Evolutionary conservation across 2,797 vertebrate genomes (phyloP).

Genomic region (Gallinago solitaria): DNA sequence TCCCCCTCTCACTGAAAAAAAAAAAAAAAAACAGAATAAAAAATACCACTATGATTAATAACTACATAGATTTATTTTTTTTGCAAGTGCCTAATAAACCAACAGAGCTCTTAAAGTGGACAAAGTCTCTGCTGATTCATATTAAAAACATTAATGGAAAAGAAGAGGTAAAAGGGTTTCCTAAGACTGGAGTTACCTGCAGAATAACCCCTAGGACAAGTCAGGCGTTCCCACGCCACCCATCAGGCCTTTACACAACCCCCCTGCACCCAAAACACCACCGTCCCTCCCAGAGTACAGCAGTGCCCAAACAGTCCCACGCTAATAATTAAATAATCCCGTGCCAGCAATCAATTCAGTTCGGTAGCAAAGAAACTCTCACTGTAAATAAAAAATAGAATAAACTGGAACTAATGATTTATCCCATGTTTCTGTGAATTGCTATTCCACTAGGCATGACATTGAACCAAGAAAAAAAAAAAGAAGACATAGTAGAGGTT

Average conservation of each 20-base stretch:
- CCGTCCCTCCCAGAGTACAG: background rate
- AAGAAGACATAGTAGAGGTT: background rate
- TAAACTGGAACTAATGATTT: conserved; percentile 46
- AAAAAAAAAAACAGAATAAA: background rate
- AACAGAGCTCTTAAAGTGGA: background rate
- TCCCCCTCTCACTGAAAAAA: background rate
- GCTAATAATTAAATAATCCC: conserved; percentile 31
- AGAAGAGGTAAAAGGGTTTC: background rate
- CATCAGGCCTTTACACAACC: background rate
- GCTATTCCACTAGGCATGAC: background rate
- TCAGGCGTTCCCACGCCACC: rapidly evolving
- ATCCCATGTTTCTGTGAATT: conserved; percentile 5
- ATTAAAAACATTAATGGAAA: background rate
- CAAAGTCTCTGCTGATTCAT: background rate
- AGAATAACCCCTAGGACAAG: background rate
- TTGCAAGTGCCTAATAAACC: background rate
- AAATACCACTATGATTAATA: background rate
- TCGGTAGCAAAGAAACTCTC: background rate
- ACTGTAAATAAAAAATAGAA: conserved; percentile 53
- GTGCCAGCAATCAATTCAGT: background rate
- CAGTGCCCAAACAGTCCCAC: background rate
- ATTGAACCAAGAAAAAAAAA: background rate
- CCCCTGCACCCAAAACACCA: background rate
- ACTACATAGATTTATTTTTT: background rate
- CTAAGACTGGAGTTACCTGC: background rate